These are phyloP conservation scores for Orchesella flavescens DNA, from an alignment of 2,888 invertebrate species.

Conservation along the genomic window DNA sequence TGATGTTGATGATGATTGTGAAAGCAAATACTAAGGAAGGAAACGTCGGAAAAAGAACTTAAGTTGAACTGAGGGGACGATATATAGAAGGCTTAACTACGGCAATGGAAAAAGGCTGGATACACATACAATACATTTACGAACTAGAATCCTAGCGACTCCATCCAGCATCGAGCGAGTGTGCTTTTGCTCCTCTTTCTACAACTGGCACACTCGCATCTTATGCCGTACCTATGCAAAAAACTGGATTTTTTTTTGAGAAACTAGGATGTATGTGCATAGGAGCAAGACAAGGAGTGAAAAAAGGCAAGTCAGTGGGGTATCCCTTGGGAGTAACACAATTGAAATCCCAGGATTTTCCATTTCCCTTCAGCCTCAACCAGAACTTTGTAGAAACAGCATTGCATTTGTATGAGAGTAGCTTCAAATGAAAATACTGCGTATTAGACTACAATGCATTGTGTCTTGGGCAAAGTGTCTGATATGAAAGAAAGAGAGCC, in stretches of 20 bases:
- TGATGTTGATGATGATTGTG: slow-evolving; percentile 38
- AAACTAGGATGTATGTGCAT: background rate
- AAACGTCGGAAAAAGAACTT: slow-evolving; percentile 8
- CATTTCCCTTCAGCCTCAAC: slow-evolving; percentile 44
- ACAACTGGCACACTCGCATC: background rate
- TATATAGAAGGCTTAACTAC: background rate
- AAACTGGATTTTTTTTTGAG: slow-evolving; percentile 23
- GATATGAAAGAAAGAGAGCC: too few relatives aligned
- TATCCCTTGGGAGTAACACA: slow-evolving; percentile 55
- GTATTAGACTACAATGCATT: too few relatives aligned
- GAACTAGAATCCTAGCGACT: background rate
- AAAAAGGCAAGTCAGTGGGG: slow-evolving; percentile 47
- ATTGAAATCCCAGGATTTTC: slow-evolving; percentile 60
- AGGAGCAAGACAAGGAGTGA: slow-evolving; percentile 2
- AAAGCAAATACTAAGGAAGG: slow-evolving; percentile 49
- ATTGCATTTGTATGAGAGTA: background rate
- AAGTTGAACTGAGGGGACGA: background rate
- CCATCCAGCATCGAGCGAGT: background rate
- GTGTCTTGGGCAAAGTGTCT: too few relatives aligned
- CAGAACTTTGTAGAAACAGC: slow-evolving; percentile 5
- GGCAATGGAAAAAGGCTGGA: background rate
- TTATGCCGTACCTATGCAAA: slow-evolving; percentile 20
- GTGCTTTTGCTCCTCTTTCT: background rate
- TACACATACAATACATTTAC: too few relatives aligned
- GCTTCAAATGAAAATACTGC: background rate